Evolutionary conservation across 37 sponge, comb jelly and placozoan species (phyloP), one percentile per base, ranked within the genome.

Genomic region (Geodia barretti): DNA sequence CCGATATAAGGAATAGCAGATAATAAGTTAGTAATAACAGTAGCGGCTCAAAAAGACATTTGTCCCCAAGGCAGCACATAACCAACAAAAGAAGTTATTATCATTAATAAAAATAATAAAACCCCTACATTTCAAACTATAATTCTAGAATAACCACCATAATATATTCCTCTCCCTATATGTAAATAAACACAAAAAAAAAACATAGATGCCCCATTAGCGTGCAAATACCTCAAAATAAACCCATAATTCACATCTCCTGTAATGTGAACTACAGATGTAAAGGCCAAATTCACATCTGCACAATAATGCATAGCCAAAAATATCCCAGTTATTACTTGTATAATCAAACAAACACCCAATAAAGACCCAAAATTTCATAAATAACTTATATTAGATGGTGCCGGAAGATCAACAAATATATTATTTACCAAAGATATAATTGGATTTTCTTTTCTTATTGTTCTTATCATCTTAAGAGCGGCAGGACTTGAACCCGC

Each of bases 41-140:
- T 85, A 0, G 86, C 93, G 28, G 86, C 93, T 58, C 93, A 92
- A 88, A 92, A 92, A 37, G 93, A 92, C 86, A 88, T 92, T 92
- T 92, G 93, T 23, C 89, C 89, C 47, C 87, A 91, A 39, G 91
- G 91, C 28, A 91, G 73, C 1, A 92, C 93, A 92, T 92, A 92
- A 30, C 93, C 89, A 33, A 92, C 77, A 84, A 92, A 92, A 42
- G 93, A 77, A 29, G 93, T 92, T 60, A 63, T 42, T 72, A 92
- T 85, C 89, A 88, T 92, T 84, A 92, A 71, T 73, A 92, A 43
- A 78, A 84, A 92, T 54, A 92, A 59, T n/a, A 88, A n/a, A 39
- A 92, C 68, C 39, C 93, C 93, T 21, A 88, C 78, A 77, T 77
- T 80, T 67, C 92, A 92, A 61, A 84, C 85, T 33, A 84, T 79